A percentile compares a stretch with the other conserved stretches of the same genome.
Conservation (phyloP, 2,113 vertebrate species). For the Mugil cephalus region DNA sequence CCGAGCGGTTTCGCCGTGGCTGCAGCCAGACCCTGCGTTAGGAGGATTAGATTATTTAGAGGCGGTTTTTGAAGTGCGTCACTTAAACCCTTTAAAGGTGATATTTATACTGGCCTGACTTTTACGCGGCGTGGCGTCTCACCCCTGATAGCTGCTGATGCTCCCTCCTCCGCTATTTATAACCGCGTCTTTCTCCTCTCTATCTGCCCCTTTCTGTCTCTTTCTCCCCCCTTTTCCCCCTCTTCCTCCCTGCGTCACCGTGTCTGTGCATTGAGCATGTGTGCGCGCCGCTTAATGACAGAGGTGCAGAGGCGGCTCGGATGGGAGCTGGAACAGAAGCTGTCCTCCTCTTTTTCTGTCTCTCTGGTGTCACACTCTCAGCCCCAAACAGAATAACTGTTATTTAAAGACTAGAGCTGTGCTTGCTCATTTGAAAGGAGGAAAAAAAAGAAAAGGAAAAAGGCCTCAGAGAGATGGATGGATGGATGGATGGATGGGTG, state of each 20-base stretch:
- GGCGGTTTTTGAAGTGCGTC: slow-evolving; percentile 46
- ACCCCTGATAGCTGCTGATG: slow-evolving; percentile 31
- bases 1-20: slow-evolving; percentile 18
- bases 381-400: slow-evolving; percentile 71
- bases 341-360: slow-evolving; percentile 45
- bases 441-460: slow-evolving; percentile 25
- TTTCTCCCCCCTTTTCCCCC: slow-evolving; percentile 32
- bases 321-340: slow-evolving; percentile 67
- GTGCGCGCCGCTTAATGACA: slow-evolving; percentile 52
- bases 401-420: slow-evolving; percentile 71
- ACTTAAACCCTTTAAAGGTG: slow-evolving; percentile 70
- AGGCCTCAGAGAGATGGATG: slow-evolving; percentile 50
- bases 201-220: slow-evolving; percentile 47
- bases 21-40: slow-evolving; percentile 2
- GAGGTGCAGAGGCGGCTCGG: slow-evolving; percentile 71
- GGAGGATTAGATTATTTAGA: slow-evolving; percentile 64
- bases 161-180: slow-evolving; percentile 60
- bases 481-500: slow-evolving; percentile 46
- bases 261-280: slow-evolving; percentile 51
- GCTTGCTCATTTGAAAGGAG: slow-evolving; percentile 54
- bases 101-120: slow-evolving; percentile 64
- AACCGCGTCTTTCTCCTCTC: slow-evolving; percentile 42
- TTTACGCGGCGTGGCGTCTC: slow-evolving; percentile 33
- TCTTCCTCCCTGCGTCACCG: slow-evolving; percentile 63
- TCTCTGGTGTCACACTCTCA: slow-evolving; percentile 53